Evolutionary conservation across 1,140 invertebrate genomes (phyloP).

Genomic region (Dinoponera quadriceps): DNA sequence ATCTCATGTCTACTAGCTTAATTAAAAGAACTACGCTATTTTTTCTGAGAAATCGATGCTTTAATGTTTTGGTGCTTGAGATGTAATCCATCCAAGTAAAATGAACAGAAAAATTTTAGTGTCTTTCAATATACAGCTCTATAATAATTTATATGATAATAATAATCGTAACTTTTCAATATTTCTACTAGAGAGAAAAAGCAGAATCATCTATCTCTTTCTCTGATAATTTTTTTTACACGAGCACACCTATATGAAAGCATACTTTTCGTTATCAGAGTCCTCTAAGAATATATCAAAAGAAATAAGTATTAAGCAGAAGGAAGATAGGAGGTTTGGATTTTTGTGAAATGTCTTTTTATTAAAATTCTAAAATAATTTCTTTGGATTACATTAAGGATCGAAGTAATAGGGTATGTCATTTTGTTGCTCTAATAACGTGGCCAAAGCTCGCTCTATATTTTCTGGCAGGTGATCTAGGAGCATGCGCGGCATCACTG

Average conservation of each 20-base stretch:
- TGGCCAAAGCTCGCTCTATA: slow-evolving; percentile 88
- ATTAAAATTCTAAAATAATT: slow-evolving; percentile 21
- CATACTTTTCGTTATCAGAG: no score
- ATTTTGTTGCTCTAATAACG: slow-evolving; percentile 85
- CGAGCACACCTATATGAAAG: no score
- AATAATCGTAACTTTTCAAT: background rate
- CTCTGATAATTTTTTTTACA: no score
- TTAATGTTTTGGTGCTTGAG: no score
- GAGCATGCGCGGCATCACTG: slow-evolving; percentile 92
- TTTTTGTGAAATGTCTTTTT: slow-evolving; percentile 28
- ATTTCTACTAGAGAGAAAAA: no score
- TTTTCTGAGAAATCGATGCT: no score
- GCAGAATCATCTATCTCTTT: no score
- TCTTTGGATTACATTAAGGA: slow-evolving; percentile 57
- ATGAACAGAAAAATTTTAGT: background rate
- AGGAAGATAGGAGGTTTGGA: background rate
- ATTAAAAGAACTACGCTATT: no score
- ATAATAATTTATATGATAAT: background rate
- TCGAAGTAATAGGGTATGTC: slow-evolving; percentile 79
- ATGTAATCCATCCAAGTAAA: no score
- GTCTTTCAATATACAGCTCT: background rate
- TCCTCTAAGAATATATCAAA: no score
- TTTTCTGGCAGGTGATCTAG: slow-evolving; percentile 91
- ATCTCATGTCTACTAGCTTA: no score
- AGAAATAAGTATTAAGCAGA: background rate